A percentile compares a stretch with the other conserved stretches of the same genome.
Evolutionary conservation across 2,113 vertebrate species (phyloP).

Genomic region (Glaucomys volans): DNA sequence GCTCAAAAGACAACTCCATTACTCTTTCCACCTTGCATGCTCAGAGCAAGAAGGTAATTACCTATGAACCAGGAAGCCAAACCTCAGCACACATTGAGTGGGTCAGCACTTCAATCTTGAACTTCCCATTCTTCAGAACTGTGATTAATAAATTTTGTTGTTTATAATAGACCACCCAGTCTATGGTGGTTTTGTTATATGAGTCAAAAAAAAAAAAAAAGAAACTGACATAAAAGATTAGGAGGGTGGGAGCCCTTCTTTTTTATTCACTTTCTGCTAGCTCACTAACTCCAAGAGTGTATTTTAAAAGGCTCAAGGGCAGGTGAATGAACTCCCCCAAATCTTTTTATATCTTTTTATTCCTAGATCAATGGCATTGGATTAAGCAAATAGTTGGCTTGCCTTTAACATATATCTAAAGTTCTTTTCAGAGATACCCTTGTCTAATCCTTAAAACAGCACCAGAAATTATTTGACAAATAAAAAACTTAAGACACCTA

Average conservation of each 20-base stretch:
- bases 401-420: slow-evolving; percentile 25
- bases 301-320: not conserved
- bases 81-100: too few relatives aligned
- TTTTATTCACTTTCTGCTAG: not conserved
- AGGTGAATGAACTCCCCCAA: not conserved
- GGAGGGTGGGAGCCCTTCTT: not conserved
- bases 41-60: not conserved
- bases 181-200: not conserved
- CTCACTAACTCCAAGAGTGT: not conserved
- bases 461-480: slow-evolving; percentile 32
- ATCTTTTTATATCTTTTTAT: not conserved
- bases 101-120: not conserved
- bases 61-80: not conserved
- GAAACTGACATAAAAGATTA: not conserved
- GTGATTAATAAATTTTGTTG: not conserved
- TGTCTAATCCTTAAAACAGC: slow-evolving; percentile 12
- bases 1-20: not conserved
- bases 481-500: not conserved
- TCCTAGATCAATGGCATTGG: slow-evolving; percentile 6
- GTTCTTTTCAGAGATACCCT: not conserved
- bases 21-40: not conserved
- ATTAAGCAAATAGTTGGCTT: not conserved
- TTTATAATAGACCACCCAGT: not conserved
- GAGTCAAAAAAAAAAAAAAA: not conserved
- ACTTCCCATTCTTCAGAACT: not conserved